These are phyloP conservation scores for Linurgus olivaceus DNA, from an alignment of 2,797 vertebrate species.

Conservation along the genomic window DNA sequence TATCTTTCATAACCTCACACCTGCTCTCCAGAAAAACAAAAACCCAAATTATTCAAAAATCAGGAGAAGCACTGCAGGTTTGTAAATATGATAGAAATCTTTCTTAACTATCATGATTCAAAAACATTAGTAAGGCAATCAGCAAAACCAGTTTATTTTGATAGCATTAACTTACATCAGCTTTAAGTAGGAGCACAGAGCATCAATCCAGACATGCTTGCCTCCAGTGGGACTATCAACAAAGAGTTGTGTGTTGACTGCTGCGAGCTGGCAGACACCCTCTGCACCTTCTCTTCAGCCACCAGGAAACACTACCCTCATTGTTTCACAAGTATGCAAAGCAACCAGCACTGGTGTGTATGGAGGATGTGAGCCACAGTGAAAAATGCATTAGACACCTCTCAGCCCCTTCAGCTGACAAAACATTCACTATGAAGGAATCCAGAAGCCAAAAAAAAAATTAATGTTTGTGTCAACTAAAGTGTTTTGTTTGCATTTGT, in stretches of 20 bases:
- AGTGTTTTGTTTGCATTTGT: background rate
- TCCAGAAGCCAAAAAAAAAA: background rate
- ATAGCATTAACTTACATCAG: background rate
- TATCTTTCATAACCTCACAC: background rate
- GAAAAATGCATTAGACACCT: background rate
- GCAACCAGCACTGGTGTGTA: background rate
- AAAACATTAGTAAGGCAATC: background rate
- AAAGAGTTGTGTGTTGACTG: slow-evolving; percentile 41
- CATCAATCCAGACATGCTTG: background rate
- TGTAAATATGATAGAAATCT: background rate
- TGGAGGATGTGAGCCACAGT: background rate
- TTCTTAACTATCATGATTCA: background rate
- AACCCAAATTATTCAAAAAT: background rate
- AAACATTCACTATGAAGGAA: background rate
- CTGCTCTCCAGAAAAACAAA: background rate
- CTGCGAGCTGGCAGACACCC: slow-evolving; percentile 6
- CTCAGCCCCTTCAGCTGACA: background rate
- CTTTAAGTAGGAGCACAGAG: background rate
- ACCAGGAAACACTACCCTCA: slow-evolving; percentile 10
- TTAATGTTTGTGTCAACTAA: background rate
- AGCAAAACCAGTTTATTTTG: background rate
- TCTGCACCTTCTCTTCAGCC: slow-evolving; percentile 32
- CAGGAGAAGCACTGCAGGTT: background rate
- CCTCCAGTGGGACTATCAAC: slow-evolving; percentile 22
- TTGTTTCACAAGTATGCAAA: slow-evolving; percentile 27